Base-by-base conservation (phyloP, 2,113 vertebrate genomes). In the Brachionichthys hirsutus region DNA sequence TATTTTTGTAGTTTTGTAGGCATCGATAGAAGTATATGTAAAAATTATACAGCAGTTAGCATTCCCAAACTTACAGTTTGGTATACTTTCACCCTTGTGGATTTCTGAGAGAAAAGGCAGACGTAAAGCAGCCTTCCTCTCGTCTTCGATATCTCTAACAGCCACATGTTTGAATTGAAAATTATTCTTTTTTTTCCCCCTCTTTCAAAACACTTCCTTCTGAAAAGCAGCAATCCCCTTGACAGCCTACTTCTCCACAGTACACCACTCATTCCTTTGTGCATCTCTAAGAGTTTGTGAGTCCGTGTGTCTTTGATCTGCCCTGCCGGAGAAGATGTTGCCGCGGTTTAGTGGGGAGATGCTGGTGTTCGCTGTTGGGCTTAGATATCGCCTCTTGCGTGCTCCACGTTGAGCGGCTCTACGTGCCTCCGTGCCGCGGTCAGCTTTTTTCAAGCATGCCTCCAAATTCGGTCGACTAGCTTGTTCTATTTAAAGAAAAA, bases 251-350 rank as follows among this genome's bases (percentile, higher is more conserved):
- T 80, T 82, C 72, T 88, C 74, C 77, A 76, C 73, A 71, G 79
- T 64, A 64, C 59, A 64, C 71, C 76, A 61, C 63, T 53, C 47
- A 55, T 61, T 81, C 84, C 81, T 91, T 87, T 88, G 85, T 88
- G 81, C 67, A 80, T 82, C 42, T 85, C 89, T 91, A 90, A 90
- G 87, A 83, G 85, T 88, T 88, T 67, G 73, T 60, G 82, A 82
- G 85, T 77, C 85, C 83, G 77, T 46, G 64, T 55, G 73, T 85
- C 88, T 92, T 91, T 91, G 88, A 90, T 92, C 89, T 85, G 82
- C 76, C 82, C 77, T 77, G 75, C 76, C 74, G 55, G 84, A 84
- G 82, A 78, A 87, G 83, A 81, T 78, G 79, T 81, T 70, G 82
- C 77, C 67, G 87, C 67, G 87, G 83, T 90, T 90, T 90, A 88